A percentile compares a stretch with the other conserved stretches of the same genome.
Evolutionary conservation across 2,888 invertebrate species (phyloP).

Genomic region (Monoplex corrugatus): DNA sequence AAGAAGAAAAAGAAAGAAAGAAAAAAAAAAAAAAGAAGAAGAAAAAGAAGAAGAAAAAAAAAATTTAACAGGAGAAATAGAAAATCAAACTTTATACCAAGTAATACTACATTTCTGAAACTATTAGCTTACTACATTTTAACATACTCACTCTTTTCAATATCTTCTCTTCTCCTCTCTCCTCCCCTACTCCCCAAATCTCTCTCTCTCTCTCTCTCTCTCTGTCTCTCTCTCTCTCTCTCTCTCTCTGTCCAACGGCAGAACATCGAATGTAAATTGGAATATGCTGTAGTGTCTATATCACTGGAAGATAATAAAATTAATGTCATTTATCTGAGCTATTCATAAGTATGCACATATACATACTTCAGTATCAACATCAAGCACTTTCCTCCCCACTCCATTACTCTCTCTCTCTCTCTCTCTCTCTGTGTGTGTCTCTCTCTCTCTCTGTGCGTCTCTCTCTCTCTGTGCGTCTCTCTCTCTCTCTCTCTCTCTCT

Average conservation of each 20-base stretch:
- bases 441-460: conserved; percentile 33
- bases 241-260: conserved; percentile 36
- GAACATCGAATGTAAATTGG: too few species aligned
- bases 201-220: not conserved
- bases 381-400: not conserved
- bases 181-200: not conserved
- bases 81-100: too few species aligned
- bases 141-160: not conserved
- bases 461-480: not conserved
- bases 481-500: not conserved
- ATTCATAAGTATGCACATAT: too few species aligned
- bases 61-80: too few species aligned
- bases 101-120: too few species aligned
- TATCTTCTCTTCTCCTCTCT: not conserved
- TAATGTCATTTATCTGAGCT: too few species aligned
- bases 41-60: not conserved
- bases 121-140: too few species aligned
- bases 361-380: too few species aligned
- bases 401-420: conserved; percentile 33
- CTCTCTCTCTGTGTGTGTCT: conserved; percentile 35
- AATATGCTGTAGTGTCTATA: too few species aligned
- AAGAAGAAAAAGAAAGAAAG: not conserved
- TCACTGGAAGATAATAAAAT: too few species aligned
- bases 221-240: conserved; percentile 27
- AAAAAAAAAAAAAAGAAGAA: not conserved